Evolutionary conservation across 2,888 invertebrate genomes (phyloP).

Genomic region (Tinea pellionella): DNA sequence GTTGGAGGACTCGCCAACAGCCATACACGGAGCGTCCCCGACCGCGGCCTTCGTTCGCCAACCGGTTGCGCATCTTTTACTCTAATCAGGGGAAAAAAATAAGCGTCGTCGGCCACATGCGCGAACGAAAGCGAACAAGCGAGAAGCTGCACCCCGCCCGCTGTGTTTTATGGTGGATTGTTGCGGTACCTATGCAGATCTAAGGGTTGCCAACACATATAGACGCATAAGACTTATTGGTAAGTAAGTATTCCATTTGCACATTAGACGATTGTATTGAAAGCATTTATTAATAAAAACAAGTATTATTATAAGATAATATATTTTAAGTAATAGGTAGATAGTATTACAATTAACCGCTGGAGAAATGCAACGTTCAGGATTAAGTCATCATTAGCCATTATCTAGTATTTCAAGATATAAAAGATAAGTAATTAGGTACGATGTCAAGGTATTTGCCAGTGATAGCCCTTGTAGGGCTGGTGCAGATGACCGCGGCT

Average conservation of each 20-base stretch:
- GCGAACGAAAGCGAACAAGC: slow-evolving; percentile 58
- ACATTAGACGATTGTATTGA: too few relatives aligned
- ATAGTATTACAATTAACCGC: too few relatives aligned
- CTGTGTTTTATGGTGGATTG: slow-evolving; percentile 55
- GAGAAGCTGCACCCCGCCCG: slow-evolving; percentile 40
- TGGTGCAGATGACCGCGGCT: slow-evolving; percentile 48
- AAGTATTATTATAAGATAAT: too few relatives aligned
- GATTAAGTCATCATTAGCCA: neutral
- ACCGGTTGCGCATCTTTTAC: slow-evolving; percentile 66
- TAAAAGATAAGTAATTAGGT: neutral
- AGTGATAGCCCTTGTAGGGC: slow-evolving; percentile 32
- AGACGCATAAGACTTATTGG: neutral
- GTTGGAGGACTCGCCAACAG: slow-evolving; percentile 17
- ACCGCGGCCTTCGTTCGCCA: slow-evolving; percentile 55
- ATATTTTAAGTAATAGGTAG: too few relatives aligned
- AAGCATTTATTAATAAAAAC: too few relatives aligned
- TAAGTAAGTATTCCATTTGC: neutral
- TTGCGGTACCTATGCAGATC: slow-evolving; percentile 42
- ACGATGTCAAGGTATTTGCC: neutral
- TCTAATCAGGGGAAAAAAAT: slow-evolving; percentile 63
- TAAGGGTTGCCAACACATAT: slow-evolving; percentile 15
- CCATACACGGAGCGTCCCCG: slow-evolving; percentile 34
- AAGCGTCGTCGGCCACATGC: slow-evolving; percentile 42
- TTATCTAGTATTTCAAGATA: neutral
- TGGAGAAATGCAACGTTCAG: neutral